A percentile compares a stretch with the other conserved stretches of the same genome.
Evolutionary conservation across 2,797 vertebrate species (phyloP).

Genomic region (Poecilia gillii): DNA sequence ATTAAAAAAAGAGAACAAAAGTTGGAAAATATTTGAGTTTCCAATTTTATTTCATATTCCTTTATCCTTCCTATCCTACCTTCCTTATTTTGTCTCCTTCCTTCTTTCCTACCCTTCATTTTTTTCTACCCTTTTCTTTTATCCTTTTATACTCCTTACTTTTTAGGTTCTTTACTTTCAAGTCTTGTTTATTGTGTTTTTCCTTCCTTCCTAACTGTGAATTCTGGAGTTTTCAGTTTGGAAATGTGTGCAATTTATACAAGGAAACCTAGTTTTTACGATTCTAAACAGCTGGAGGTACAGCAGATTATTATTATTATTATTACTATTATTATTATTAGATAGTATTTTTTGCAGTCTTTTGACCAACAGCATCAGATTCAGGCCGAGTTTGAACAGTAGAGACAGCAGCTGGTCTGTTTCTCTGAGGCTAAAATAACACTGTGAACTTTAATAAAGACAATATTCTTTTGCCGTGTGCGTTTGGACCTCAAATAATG

Average conservation of each 20-base stretch:
- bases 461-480: conserved; percentile 73
- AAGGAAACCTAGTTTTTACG: not conserved
- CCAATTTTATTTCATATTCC: not conserved
- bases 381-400: not conserved
- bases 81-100: not conserved
- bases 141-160: not conserved
- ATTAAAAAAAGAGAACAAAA: not conserved
- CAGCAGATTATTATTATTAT: not conserved
- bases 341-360: not conserved
- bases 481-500: conserved; percentile 80
- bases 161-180: not conserved
- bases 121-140: not conserved
- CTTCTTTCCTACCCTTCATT: not conserved
- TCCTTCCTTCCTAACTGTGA: not conserved
- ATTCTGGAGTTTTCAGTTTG: not conserved
- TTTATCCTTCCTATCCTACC: not conserved
- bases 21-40: not conserved
- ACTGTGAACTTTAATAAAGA: conserved; percentile 84
- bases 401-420: conserved; percentile 4
- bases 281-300: not conserved
- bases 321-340: not conserved
- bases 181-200: not conserved
- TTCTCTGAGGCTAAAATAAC: conserved; percentile 55
- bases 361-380: not conserved
- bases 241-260: not conserved